Evolutionary conservation across 2,888 invertebrate genomes (phyloP).

Genomic region (Agriotes lineatus): DNA sequence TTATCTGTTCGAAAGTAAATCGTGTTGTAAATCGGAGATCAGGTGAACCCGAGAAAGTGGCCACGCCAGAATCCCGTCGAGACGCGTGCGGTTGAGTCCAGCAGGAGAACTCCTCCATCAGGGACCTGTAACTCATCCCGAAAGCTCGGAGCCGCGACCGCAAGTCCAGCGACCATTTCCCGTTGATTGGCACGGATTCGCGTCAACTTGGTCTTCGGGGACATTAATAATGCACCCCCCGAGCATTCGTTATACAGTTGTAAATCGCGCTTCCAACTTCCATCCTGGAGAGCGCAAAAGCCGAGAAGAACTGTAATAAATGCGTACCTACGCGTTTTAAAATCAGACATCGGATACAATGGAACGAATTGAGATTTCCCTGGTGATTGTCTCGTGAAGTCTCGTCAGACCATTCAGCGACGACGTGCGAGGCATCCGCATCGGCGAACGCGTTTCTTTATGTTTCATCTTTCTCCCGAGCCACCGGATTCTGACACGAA

Average conservation of each 20-base stretch:
- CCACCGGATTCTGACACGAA: constrained; percentile 46
- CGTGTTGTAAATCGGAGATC: constrained; percentile 27
- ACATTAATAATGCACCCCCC: constrained; percentile 64
- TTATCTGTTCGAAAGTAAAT: constrained; percentile 30
- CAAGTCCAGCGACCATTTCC: constrained; percentile 55
- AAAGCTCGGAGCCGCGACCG: constrained; percentile 55
- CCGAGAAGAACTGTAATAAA: constrained; percentile 33
- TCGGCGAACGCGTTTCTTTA: constrained; percentile 40
- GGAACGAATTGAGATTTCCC: constrained; percentile 51
- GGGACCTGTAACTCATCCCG: constrained; percentile 62
- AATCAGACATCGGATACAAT: constrained; percentile 49
- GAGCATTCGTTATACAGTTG: constrained; percentile 61
- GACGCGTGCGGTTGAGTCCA: constrained; percentile 21
- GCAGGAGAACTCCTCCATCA: constrained; percentile 35
- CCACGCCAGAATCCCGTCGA: constrained; percentile 10
- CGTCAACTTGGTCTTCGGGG: constrained; percentile 62
- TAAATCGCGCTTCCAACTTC: constrained; percentile 48
- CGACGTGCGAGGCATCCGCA: constrained; percentile 47
- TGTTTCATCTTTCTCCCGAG: constrained; percentile 28
- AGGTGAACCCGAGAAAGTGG: constrained; percentile 10
- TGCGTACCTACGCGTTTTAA: constrained; percentile 41
- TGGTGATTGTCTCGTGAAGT: constrained; percentile 47
- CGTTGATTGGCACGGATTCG: constrained; percentile 65
- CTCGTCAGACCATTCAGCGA: constrained; percentile 45
- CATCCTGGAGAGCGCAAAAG: constrained; percentile 10